These are phyloP conservation scores for Protodeltote pygarga DNA, from an alignment of 2,888 invertebrate genomes.

Conservation along the genomic window DNA sequence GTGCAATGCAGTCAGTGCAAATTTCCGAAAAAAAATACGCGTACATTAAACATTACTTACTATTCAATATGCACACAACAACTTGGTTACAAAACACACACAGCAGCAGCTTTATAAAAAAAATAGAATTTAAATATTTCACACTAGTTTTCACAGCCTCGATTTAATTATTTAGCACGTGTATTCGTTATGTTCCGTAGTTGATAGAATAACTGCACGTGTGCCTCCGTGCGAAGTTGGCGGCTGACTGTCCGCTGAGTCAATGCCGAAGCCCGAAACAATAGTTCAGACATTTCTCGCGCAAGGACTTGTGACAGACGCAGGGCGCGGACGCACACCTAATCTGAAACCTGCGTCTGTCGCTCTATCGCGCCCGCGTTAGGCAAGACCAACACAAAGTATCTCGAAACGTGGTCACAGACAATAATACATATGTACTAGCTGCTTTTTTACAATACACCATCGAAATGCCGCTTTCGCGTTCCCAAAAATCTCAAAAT, in stretches of 20 bases:
- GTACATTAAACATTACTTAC: conserved; percentile 35
- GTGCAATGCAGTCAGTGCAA: conserved; percentile 1
- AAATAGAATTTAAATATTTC: conserved; percentile 12
- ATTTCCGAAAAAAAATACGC: conserved; percentile 16
- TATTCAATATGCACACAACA: conserved; percentile 19
- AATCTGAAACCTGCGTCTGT: conserved; percentile 32
- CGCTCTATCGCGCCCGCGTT: conserved; percentile 17
- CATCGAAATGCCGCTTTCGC: too few species aligned
- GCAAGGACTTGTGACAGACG: conserved; percentile 72
- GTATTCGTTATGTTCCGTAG: conserved; percentile 27
- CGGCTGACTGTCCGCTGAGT: conserved; percentile 61
- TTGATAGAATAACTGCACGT: conserved; percentile 40
- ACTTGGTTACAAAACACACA: conserved; percentile 19
- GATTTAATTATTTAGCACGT: conserved; percentile 53
- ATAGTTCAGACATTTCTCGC: conserved; percentile 52
- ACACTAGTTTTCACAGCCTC: conserved; percentile 38
- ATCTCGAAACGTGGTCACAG: conserved; percentile 21
- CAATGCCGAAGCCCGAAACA: conserved; percentile 61
- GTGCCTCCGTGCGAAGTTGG: conserved; percentile 42
- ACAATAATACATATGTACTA: background rate
- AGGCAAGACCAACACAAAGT: conserved; percentile 35
- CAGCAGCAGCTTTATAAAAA: conserved; percentile 3
- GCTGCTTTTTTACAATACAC: too few species aligned
- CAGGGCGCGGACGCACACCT: conserved; percentile 49
- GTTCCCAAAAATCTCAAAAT: too few species aligned